phyloP scores from a whole-genome alignment of 2,797 vertebrate species.

The Eupleurogrammus muticus region DNA sequence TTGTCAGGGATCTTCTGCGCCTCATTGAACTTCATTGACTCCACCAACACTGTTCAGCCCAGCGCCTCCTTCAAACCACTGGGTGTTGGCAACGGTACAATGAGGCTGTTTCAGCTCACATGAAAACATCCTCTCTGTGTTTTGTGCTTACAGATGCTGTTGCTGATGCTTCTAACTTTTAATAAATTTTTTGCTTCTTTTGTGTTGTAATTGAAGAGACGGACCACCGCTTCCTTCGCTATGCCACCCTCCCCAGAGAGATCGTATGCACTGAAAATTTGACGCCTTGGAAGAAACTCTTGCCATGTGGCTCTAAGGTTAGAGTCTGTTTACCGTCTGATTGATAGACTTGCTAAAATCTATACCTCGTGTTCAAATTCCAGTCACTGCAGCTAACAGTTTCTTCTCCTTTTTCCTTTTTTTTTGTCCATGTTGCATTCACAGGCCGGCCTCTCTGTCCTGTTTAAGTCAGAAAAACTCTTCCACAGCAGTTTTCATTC shows the following conservation, averaged over 20 bases:
- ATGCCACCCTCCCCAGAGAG: conserved; percentile 93
- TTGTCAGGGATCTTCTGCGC: conserved; percentile 98
- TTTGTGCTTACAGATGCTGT: not conserved
- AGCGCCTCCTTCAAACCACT: conserved; percentile 97
- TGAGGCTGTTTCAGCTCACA: conserved; percentile 50
- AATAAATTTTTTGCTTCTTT: conserved; percentile 14
- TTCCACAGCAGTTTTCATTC: conserved; percentile 98
- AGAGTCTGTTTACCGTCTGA: not conserved
- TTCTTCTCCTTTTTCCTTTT: not conserved
- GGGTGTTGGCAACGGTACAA: conserved; percentile 93
- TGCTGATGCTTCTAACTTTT: not conserved
- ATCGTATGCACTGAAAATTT: conserved; percentile 98
- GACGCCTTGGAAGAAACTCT: conserved; percentile 98
- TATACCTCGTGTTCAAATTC: not conserved
- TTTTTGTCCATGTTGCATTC: conserved; percentile 14
- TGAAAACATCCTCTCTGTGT: conserved; percentile 2
- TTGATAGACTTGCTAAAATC: not conserved
- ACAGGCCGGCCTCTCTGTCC: conserved; percentile 93
- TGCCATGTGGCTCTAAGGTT: conserved; percentile 97
- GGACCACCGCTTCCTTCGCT: conserved; percentile 92
- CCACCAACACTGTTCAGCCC: conserved; percentile 95
- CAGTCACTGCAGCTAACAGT: not conserved
- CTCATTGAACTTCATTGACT: conserved; percentile 98
- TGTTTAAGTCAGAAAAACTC: conserved; percentile 95
- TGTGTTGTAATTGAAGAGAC: conserved; percentile 83